Evolutionary conservation across 2,113 vertebrate genomes (phyloP).

Genomic region (Dromiciops gliroides): DNA sequence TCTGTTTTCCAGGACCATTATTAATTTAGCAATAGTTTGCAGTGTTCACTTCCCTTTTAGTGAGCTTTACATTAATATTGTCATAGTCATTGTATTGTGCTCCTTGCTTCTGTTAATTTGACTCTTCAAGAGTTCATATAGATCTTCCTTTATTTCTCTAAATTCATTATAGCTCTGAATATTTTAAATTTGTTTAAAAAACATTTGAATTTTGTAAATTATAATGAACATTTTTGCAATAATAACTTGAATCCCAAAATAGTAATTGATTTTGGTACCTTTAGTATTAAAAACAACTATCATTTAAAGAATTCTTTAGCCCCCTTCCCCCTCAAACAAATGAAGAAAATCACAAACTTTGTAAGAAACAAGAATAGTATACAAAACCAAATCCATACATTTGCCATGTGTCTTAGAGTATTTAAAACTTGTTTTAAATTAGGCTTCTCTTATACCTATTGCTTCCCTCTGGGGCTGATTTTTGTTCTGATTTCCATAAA

Average conservation of each 20-base stretch:
- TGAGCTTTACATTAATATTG: not conserved
- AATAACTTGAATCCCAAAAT: not conserved
- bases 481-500: not conserved
- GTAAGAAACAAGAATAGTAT: not conserved
- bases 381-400: not conserved
- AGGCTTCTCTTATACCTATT: not conserved
- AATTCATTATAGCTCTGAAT: not conserved
- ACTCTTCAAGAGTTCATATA: not conserved
- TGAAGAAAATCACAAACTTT: not conserved
- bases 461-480: not conserved
- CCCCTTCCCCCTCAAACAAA: not conserved
- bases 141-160: not conserved
- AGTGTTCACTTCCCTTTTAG: not conserved
- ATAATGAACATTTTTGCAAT: not conserved
- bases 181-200: not conserved
- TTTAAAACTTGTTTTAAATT: conserved; percentile 1
- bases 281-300: not conserved
- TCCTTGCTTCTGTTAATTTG: not conserved
- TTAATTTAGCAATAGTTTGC: not conserved
- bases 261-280: not conserved
- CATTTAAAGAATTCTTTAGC: not conserved
- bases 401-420: not conserved
- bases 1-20: not conserved
- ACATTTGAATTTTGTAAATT: not conserved
- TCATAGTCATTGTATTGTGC: not conserved